A percentile compares a stretch with the other conserved stretches of the same genome.
These are phyloP conservation scores for Sminthurinus aureus DNA, from an alignment of 2,888 invertebrate genomes.

Conservation along the genomic window DNA sequence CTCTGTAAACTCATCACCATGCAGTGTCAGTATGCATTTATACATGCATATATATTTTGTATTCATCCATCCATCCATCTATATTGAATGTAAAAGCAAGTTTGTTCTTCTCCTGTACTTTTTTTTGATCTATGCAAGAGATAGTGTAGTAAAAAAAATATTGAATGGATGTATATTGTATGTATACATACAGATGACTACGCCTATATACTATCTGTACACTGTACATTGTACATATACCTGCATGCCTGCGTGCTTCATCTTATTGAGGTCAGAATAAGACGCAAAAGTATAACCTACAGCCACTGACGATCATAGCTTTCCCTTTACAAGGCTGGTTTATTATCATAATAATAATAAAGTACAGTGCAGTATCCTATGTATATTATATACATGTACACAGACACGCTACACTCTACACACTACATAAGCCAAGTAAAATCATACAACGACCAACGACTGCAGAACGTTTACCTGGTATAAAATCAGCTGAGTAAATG, in stretches of 20 bases:
- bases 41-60: not conserved
- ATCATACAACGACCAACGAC: not conserved
- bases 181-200: not conserved
- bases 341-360: not conserved
- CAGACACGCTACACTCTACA: not conserved
- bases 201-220: not conserved
- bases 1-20: slow-evolving; percentile 2
- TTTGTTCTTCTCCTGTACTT: not conserved
- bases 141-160: too few species aligned
- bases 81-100: not conserved
- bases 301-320: slow-evolving; percentile 30
- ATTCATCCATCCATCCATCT: too few species aligned
- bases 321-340: slow-evolving; percentile 32
- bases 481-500: not conserved
- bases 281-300: slow-evolving; percentile 59
- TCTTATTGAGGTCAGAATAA: slow-evolving; percentile 59
- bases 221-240: slow-evolving; percentile 1
- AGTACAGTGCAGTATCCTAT: not conserved
- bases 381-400: not conserved
- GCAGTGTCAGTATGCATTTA: slow-evolving; percentile 1
- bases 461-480: slow-evolving; percentile 7
- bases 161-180: too few species aligned
- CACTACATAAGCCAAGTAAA: not conserved
- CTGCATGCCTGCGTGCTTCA: slow-evolving; percentile 52
- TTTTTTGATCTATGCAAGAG: not conserved